These are phyloP conservation scores for Kryptolebias ocellatus DNA, from an alignment of 2,797 vertebrate genomes.

Conservation along the genomic window DNA sequence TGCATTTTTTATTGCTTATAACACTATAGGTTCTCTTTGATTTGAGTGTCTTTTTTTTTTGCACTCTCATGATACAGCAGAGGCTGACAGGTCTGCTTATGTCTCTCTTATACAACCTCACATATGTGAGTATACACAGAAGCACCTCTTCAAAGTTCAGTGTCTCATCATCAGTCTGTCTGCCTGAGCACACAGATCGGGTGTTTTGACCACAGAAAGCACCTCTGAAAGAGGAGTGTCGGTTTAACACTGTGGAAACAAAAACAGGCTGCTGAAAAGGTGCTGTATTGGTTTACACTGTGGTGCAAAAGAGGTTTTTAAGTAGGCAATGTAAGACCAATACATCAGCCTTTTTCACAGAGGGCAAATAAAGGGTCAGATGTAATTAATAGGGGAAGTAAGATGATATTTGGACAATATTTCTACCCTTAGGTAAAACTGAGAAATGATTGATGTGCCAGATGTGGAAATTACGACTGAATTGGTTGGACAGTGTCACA, in stretches of 20 bases:
- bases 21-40: background rate
- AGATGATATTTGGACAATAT: conserved; percentile 63
- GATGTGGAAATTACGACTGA: conserved; percentile 58
- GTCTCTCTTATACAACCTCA: background rate
- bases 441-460: conserved; percentile 61
- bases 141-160: conserved; percentile 12
- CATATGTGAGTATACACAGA: background rate
- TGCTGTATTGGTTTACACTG: conserved; percentile 54
- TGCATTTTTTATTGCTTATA: background rate
- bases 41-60: background rate
- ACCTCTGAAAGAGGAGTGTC: conserved; percentile 31
- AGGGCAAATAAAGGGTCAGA: conserved; percentile 39
- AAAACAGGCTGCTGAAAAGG: conserved; percentile 54
- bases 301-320: conserved; percentile 43
- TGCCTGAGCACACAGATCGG: conserved; percentile 39
- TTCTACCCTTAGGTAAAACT: conserved; percentile 17
- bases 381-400: conserved; percentile 65
- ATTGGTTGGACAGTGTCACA: conserved; percentile 38
- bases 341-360: conserved; percentile 62
- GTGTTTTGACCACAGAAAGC: conserved; percentile 30
- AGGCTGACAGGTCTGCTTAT: background rate
- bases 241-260: conserved; percentile 57
- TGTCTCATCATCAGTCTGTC: conserved; percentile 26
- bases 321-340: conserved; percentile 49
- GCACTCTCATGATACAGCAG: background rate